Evolutionary conservation across 2,888 invertebrate species (phyloP).

Genomic region (Selenia dentaria): DNA sequence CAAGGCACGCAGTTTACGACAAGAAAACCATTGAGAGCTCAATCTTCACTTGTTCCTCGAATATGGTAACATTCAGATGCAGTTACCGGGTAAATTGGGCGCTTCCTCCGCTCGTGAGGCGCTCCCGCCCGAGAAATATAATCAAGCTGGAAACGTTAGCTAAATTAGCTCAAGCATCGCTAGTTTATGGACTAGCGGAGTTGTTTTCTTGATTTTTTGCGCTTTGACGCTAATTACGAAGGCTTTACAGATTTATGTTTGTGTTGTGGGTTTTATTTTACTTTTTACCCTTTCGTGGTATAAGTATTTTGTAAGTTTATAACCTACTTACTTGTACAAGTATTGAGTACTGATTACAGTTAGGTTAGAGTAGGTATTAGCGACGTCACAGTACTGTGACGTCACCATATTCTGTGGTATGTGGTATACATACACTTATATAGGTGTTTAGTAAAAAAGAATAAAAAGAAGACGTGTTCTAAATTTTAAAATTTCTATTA

Average conservation of each 20-base stretch:
- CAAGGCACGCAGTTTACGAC: constrained; percentile 72
- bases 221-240: constrained; percentile 32
- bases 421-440: too few relatives aligned
- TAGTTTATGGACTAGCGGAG: constrained; percentile 41
- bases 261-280: constrained; percentile 5
- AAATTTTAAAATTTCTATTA: too few relatives aligned
- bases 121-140: constrained; percentile 46
- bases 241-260: constrained; percentile 12
- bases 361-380: too few relatives aligned
- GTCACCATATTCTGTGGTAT: too few relatives aligned
- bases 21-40: constrained; percentile 66
- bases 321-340: too few relatives aligned
- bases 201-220: constrained; percentile 19
- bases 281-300: background rate
- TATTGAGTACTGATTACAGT: too few relatives aligned
- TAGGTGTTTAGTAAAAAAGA: too few relatives aligned
- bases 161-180: constrained; percentile 36
- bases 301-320: too few relatives aligned
- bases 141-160: constrained; percentile 52
- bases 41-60: constrained; percentile 75
- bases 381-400: too few relatives aligned
- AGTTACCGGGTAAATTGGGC: constrained; percentile 76
- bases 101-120: constrained; percentile 61
- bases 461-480: too few relatives aligned
- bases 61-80: constrained; percentile 77